Evolutionary conservation across 2,888 invertebrate genomes (phyloP), one percentile per base, ranked within the genome.

Genomic region (Dione juno): DNA sequence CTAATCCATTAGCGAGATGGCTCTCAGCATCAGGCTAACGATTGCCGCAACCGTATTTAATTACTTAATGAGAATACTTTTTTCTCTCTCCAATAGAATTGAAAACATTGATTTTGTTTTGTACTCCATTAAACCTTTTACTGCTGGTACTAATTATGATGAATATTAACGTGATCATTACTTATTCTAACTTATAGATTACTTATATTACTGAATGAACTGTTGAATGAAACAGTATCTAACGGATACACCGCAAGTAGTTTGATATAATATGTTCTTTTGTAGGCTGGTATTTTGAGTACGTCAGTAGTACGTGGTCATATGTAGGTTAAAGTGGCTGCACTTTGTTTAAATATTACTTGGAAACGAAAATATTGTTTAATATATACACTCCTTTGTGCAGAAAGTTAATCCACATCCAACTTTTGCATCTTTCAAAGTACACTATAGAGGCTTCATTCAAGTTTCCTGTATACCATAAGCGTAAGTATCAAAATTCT

Each of bases 41-140:
- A 70, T 72, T 70, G 67, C 74, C 66, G 70, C 74, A 68, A 64
- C 70, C 66, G 67, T 69, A 72, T 69, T 73, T 74, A 74, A 74
- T 74, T 74, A 74, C 74, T 73, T 69, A 71, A 74, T 74, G 74
- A 74, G 73, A 65, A 65, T 70, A 70, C 66, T 68, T 73, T 67
- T 67, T 66, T 53, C 68, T 54, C 40, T 68, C 52, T 69, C 57
- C 54, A 48, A 64, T 69, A 64, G 63, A 40, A 54, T 69, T 69
- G 53, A 37, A 21, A 69, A 69, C 45, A 64, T 69, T 45, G 63
- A 69, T 69, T 69, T 54, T 69, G 43, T 69, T 69, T 63, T 63
- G 53, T 69, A 61, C 48, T 61, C 13, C 43, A 54, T 63, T 64
- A 54, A 63, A 68, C 53, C 35, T 53, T 63, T 68, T 43, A 16